phyloP scores from a whole-genome alignment of 2,797 vertebrate species.

The Ispidina lecontei region DNA sequence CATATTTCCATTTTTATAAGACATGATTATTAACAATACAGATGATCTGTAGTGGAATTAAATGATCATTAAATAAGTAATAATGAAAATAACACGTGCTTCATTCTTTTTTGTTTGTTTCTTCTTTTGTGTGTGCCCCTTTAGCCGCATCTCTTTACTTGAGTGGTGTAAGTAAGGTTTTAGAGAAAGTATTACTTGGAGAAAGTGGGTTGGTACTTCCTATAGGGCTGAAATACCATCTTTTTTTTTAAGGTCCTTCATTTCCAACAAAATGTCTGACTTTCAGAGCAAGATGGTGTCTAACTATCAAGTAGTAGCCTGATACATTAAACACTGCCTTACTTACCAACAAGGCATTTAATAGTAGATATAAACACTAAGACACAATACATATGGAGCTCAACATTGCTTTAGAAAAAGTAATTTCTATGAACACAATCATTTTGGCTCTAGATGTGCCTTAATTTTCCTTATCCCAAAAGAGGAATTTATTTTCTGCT shows the following conservation, averaged over 20 bases:
- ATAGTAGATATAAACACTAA: background rate
- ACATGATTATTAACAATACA: background rate
- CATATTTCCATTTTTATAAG: background rate
- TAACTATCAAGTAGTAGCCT: background rate
- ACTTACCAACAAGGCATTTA: accelerated
- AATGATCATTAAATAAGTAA: background rate
- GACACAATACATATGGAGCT: background rate
- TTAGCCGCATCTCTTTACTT: background rate
- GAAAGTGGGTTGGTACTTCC: background rate
- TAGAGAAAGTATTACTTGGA: background rate
- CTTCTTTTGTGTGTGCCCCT: background rate
- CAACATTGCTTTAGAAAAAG: background rate
- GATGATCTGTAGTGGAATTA: background rate
- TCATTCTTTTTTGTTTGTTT: background rate
- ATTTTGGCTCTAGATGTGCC: background rate
- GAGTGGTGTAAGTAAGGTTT: background rate
- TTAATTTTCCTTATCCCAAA: background rate
- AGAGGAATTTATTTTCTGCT: background rate
- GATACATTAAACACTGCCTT: background rate
- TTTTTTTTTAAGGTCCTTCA: background rate
- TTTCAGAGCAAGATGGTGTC: background rate
- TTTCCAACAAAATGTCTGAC: background rate
- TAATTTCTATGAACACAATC: background rate
- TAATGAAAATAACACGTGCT: background rate
- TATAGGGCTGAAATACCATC: background rate